Conservation (phyloP, 2,888 invertebrate species). For the Erebia palarica region DNA sequence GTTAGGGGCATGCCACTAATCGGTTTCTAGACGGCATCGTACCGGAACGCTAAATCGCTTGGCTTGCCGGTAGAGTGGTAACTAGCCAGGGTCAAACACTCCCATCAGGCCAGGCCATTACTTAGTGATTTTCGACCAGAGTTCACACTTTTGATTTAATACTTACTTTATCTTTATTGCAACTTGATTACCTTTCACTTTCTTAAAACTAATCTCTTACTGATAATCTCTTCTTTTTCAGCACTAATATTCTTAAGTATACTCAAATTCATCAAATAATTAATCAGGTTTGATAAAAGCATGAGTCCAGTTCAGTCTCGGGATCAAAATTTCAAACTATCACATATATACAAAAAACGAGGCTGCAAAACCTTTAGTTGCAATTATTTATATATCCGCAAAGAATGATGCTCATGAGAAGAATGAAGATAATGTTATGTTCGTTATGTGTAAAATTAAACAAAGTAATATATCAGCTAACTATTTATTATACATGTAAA, state of each 20-base stretch:
- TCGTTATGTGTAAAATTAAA: no score
- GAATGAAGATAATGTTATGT: no score
- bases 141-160: no score
- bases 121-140: no score
- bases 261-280: conserved; percentile 21
- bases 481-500: conserved; percentile 29
- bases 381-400: not conserved
- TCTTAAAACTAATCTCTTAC: not conserved
- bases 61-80: no score
- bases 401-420: no score
- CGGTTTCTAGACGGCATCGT: no score
- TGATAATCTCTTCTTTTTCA: conserved; percentile 19
- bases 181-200: not conserved
- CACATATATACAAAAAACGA: not conserved
- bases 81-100: no score
- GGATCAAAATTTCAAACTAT: conserved; percentile 53
- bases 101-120: no score
- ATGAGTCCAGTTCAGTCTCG: conserved; percentile 34
- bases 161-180: not conserved
- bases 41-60: no score
- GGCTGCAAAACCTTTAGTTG: not conserved
- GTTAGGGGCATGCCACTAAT: no score
- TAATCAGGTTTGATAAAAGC: conserved; percentile 70
- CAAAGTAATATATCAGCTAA: not conserved
- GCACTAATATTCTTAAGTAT: conserved; percentile 12